phyloP scores from a whole-genome alignment of 2,888 invertebrate species.

The Chalcis sispes region DNA sequence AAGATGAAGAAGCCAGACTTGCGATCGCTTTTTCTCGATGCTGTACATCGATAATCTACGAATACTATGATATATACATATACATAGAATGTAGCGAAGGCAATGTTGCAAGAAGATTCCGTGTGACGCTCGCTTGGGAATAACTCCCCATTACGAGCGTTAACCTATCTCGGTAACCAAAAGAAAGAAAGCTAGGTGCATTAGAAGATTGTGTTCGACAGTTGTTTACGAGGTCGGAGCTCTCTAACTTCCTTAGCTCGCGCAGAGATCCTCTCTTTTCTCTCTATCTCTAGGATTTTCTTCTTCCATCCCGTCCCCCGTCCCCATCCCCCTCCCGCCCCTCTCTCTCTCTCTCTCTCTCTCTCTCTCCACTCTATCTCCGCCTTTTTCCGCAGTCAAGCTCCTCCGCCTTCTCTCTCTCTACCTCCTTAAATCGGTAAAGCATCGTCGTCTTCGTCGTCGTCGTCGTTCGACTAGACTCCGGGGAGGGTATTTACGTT shows the following conservation, averaged over 20 bases:
- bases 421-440: constrained; percentile 36
- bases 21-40: constrained; percentile 6
- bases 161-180: constrained; percentile 60
- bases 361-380: too few relatives aligned
- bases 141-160: constrained; percentile 70
- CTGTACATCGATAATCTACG: constrained; percentile 50
- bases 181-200: constrained; percentile 71
- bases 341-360: constrained; percentile 42
- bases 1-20: not conserved
- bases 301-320: too few relatives aligned
- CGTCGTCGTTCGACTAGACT: too few relatives aligned
- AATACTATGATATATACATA: constrained; percentile 53
- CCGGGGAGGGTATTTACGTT: constrained; percentile 65
- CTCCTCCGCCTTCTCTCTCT: constrained; percentile 49
- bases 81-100: constrained; percentile 25
- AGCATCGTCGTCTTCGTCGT: constrained; percentile 15
- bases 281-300: constrained; percentile 51
- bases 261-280: constrained; percentile 21
- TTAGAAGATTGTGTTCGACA: constrained; percentile 75
- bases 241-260: constrained; percentile 61
- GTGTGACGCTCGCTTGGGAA: constrained; percentile 60
- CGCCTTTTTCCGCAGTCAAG: too few relatives aligned
- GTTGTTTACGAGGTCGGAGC: constrained; percentile 71
- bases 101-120: constrained; percentile 44
- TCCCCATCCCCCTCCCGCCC: constrained; percentile 46